These are phyloP conservation scores for Dicroscelio sp. DNA, from an alignment of 2,888 invertebrate genomes.

Conservation along the genomic window DNA sequence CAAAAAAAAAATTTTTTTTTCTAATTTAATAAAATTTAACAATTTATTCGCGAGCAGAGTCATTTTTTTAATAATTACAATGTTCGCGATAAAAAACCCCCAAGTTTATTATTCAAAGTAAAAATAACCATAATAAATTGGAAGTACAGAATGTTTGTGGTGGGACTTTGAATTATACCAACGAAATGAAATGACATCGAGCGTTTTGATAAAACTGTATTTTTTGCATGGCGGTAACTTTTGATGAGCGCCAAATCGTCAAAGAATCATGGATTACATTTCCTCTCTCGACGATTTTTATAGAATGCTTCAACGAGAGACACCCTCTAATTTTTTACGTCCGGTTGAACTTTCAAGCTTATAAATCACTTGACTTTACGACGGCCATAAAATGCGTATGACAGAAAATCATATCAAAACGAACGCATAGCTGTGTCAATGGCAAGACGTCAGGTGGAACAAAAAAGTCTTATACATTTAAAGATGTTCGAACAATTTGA, in stretches of 20 bases:
- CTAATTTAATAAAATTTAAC: too few relatives aligned
- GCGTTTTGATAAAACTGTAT: slow-evolving; percentile 42
- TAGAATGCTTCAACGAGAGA: slow-evolving; percentile 55
- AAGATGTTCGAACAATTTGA: background rate
- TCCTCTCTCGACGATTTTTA: slow-evolving; percentile 69
- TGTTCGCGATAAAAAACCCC: too few relatives aligned
- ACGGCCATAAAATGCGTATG: slow-evolving; percentile 64
- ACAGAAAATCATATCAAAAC: slow-evolving; percentile 76
- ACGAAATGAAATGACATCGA: slow-evolving; percentile 38
- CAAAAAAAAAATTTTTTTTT: too few relatives aligned
- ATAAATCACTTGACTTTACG: slow-evolving; percentile 76
- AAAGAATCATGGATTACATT: slow-evolving; percentile 69
- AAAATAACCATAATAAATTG: too few relatives aligned
- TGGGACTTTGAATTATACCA: background rate
- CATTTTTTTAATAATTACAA: too few relatives aligned
- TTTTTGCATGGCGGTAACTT: slow-evolving; percentile 64
- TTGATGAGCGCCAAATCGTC: slow-evolving; percentile 58
- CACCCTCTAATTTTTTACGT: slow-evolving; percentile 75
- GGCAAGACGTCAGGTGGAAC: slow-evolving; percentile 20
- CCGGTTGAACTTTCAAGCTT: slow-evolving; percentile 71
- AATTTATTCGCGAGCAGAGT: too few relatives aligned
- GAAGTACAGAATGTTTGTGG: background rate
- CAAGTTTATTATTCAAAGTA: too few relatives aligned
- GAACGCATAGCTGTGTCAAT: slow-evolving; percentile 66
- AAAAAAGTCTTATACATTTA: slow-evolving; percentile 7